These are phyloP conservation scores for Aptenodytes forsteri DNA, from an alignment of 2,113 vertebrate genomes.

Conservation along the genomic window DNA sequence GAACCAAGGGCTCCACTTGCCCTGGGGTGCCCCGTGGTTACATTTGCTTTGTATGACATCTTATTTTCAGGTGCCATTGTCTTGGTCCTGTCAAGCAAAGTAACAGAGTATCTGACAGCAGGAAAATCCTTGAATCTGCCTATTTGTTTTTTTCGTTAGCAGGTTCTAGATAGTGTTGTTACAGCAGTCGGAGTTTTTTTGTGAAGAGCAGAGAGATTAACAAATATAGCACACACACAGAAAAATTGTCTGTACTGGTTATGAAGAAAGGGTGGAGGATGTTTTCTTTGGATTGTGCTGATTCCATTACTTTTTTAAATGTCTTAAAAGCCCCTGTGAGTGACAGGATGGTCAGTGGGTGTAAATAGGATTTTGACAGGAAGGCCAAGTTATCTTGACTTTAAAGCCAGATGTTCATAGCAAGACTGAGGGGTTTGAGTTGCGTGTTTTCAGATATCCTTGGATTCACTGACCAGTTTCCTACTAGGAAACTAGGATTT, in stretches of 20 bases:
- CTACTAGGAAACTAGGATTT: background rate
- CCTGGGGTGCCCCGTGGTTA: fast-evolving
- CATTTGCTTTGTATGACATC: background rate
- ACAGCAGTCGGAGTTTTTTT: background rate
- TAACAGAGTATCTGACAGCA: background rate
- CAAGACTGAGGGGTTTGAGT: background rate
- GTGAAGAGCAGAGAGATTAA: background rate
- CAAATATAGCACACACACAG: background rate
- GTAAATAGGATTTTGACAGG: background rate
- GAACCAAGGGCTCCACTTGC: background rate
- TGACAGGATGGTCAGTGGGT: background rate
- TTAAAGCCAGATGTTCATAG: background rate
- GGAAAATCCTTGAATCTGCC: background rate
- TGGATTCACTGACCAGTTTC: background rate
- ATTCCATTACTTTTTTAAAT: background rate
- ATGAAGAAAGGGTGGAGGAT: background rate
- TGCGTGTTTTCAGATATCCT: background rate
- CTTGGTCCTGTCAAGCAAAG: background rate
- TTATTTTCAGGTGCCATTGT: background rate
- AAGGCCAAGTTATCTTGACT: background rate
- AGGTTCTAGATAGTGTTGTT: background rate
- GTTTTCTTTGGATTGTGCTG: background rate
- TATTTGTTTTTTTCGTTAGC: background rate
- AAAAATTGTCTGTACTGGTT: background rate
- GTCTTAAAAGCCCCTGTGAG: background rate